Evolutionary conservation across 2,797 vertebrate genomes (phyloP).

Genomic region (Lacerta viridis): DNA sequence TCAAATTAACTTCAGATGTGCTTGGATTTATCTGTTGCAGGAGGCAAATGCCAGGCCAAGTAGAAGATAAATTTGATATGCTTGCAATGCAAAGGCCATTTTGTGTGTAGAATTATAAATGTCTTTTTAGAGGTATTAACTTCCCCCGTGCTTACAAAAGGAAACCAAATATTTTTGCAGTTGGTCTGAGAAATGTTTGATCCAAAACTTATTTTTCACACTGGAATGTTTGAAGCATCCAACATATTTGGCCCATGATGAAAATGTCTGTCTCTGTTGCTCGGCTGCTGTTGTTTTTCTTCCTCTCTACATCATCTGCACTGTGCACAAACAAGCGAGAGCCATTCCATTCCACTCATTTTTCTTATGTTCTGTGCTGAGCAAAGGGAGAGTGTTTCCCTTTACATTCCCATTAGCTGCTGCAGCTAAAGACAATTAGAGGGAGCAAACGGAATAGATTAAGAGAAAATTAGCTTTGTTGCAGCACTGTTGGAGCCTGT

Average conservation of each 20-base stretch:
- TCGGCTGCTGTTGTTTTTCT: not conserved
- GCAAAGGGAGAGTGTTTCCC: not conserved
- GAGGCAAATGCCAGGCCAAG: not conserved
- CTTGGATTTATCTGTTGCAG: constrained; percentile 1
- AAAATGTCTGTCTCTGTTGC: not conserved
- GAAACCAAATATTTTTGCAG: constrained; percentile 12
- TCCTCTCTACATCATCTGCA: not conserved
- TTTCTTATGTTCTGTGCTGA: not conserved
- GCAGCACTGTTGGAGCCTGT: constrained; percentile 50
- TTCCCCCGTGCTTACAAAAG: not conserved
- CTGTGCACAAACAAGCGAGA: not conserved
- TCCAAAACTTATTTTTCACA: not conserved
- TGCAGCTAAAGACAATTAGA: constrained; percentile 13
- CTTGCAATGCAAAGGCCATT: not conserved
- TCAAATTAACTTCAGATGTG: no score
- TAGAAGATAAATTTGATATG: not conserved
- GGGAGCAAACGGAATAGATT: constrained; percentile 13
- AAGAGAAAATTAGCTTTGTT: constrained; percentile 14
- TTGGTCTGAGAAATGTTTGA: not conserved
- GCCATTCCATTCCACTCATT: not conserved
- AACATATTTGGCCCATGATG: not conserved
- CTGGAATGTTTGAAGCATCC: not conserved
- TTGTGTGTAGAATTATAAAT: not conserved
- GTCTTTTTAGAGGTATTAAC: not conserved
- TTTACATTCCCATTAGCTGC: not conserved